phyloP scores from a whole-genome alignment of 2,113 vertebrate species.

The Xerus inauris region DNA sequence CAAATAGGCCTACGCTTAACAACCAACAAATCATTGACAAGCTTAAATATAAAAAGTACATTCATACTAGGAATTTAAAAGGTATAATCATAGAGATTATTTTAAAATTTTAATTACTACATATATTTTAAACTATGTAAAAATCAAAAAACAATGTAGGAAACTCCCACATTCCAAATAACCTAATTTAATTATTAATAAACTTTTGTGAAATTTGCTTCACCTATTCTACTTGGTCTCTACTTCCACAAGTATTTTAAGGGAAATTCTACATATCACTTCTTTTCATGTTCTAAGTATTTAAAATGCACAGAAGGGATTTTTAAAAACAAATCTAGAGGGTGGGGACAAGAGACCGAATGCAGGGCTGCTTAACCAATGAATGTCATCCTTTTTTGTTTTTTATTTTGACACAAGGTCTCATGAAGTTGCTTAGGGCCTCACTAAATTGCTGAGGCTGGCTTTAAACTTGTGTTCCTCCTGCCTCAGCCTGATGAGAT shows the following conservation, averaged over 20 bases:
- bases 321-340: not conserved
- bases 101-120: not conserved
- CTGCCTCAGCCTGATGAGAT: too few species aligned
- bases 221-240: not conserved
- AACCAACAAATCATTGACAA: not conserved
- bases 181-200: not conserved
- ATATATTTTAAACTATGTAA: constrained; percentile 25
- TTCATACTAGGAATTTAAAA: not conserved
- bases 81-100: not conserved
- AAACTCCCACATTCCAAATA: not conserved
- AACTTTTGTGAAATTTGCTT: not conserved
- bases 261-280: not conserved
- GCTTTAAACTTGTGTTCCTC: too few species aligned
- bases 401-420: too few species aligned
- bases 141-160: not conserved
- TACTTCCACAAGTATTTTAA: not conserved
- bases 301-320: not conserved
- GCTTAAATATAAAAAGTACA: not conserved
- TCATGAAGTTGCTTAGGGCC: too few species aligned
- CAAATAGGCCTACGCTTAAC: not conserved
- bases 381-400: too few species aligned
- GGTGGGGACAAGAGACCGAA: too few species aligned
- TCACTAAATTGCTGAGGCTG: too few species aligned
- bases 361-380: too few species aligned
- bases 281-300: not conserved